phyloP scores from a whole-genome alignment of 2,113 vertebrate species.

The Lonchura striata region DNA sequence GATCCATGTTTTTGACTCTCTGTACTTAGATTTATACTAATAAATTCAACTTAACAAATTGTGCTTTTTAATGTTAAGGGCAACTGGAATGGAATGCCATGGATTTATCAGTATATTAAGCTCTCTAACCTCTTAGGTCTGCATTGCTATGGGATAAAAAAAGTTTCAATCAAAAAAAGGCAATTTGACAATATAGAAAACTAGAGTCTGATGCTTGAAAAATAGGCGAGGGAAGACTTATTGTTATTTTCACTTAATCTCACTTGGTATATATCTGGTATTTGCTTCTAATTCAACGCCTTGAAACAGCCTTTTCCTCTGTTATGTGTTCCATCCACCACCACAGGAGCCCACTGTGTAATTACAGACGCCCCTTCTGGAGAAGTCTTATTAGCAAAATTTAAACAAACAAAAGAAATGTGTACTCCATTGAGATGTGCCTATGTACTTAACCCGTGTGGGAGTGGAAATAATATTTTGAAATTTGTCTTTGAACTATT shows the following conservation, averaged over 20 bases:
- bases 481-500: constrained; percentile 26
- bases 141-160: background rate
- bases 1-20: background rate
- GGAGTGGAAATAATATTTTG: constrained; percentile 30
- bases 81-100: background rate
- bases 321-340: background rate
- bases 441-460: constrained; percentile 13
- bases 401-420: constrained; percentile 44
- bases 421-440: constrained; percentile 16
- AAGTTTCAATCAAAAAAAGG: background rate
- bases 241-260: background rate
- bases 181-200: background rate
- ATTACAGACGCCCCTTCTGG: background rate
- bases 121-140: background rate
- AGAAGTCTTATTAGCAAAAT: constrained; percentile 3
- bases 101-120: background rate
- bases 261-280: background rate
- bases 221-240: background rate
- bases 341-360: background rate
- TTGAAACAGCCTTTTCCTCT: background rate
- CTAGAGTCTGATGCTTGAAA: background rate
- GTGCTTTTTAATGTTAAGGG: background rate
- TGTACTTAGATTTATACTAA: background rate
- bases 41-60: background rate
- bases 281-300: background rate